These are phyloP conservation scores for Rhagium mordax DNA, from an alignment of 2,888 invertebrate species.

Conservation along the genomic window DNA sequence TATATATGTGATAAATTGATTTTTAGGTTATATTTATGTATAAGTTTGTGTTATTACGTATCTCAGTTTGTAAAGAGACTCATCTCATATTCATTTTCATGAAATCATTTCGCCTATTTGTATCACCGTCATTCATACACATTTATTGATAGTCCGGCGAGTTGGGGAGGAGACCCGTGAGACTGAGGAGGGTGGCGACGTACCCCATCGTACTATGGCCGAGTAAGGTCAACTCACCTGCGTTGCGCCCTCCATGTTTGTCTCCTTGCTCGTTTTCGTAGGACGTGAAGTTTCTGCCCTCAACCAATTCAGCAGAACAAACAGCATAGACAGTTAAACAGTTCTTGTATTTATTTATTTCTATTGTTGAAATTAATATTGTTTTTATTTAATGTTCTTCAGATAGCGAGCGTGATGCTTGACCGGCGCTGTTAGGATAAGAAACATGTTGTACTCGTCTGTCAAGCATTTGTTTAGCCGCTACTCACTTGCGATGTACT, in stretches of 20 bases:
- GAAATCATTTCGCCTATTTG: conserved; percentile 53
- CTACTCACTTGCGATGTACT: conserved; percentile 64
- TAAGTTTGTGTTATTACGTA: conserved; percentile 69
- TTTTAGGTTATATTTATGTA: conserved; percentile 69
- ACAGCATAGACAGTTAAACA: conserved; percentile 31
- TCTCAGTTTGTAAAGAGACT: conserved; percentile 70
- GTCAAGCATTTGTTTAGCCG: conserved; percentile 32
- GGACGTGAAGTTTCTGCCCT: conserved; percentile 67
- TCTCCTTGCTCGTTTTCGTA: conserved; percentile 63
- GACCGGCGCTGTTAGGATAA: not conserved
- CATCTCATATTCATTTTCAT: conserved; percentile 58
- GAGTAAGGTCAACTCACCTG: conserved; percentile 57
- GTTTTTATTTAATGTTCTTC: conserved; percentile 44
- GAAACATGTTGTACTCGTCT: conserved; percentile 1
- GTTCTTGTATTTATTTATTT: conserved; percentile 44
- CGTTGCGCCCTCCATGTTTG: conserved; percentile 63
- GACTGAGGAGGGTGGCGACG: conserved; percentile 69
- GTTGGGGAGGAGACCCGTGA: conserved; percentile 64
- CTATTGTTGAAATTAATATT: conserved; percentile 48
- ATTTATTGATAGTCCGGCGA: conserved; percentile 61
- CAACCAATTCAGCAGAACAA: conserved; percentile 54
- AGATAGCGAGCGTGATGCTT: conserved; percentile 26
- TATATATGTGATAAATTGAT: conserved; percentile 72
- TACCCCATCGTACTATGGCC: conserved; percentile 61
- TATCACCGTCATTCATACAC: conserved; percentile 57